Evolutionary conservation across 2,888 invertebrate genomes (phyloP), one percentile per base, ranked within the genome.

Genomic region (Noctua janthe): DNA sequence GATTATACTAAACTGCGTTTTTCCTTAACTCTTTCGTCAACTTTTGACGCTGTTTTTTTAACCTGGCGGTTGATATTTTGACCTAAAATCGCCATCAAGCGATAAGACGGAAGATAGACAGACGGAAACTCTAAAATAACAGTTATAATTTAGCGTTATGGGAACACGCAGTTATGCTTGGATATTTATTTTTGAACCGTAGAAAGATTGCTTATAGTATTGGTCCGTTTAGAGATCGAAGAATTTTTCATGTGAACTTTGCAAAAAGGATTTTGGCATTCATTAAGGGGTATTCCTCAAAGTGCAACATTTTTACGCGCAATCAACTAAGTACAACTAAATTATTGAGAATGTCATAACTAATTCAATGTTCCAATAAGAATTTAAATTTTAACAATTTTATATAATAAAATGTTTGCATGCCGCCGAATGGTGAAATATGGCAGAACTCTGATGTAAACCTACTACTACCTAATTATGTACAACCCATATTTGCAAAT

Each of bases 71-170:
- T 73, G 59, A 66, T 82, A 79, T 78, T 84, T 75, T 84, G 75
- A 84, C 84, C 84, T 84, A 84, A 87, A 87, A 87, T 84, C 80
- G 69, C 69, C 80, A 84, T 78, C 67, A 59, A 83, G 79, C 87
- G 72, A 72, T 73, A 62, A 78, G 47, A 73, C 69, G 39, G 71
- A 78, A 86, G 39, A 78, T 66, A 83, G 83, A 86, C 64, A 54
- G 83, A 62, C 87, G 87, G 84, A 84, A 79, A 75, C 73, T 79
- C 87, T 84, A 84, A 84, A 87, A 84, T 87, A 75, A 87, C 84
- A 72, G 84, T 87, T 87, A 87, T 75, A 72, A 87, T 84, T 74
- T 74, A 47, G 56, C 87, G 72, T 74, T 83, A 84, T 84, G 67
- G 74, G 71, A 87, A 56, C 84, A 74, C 67, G 71, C 56, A 78